Percentiles rank a stretch among this genome's conserved stretches.
Evolutionary conservation across 1,140 invertebrate species (phyloP).

Genomic region (Drosophila suzukii): DNA sequence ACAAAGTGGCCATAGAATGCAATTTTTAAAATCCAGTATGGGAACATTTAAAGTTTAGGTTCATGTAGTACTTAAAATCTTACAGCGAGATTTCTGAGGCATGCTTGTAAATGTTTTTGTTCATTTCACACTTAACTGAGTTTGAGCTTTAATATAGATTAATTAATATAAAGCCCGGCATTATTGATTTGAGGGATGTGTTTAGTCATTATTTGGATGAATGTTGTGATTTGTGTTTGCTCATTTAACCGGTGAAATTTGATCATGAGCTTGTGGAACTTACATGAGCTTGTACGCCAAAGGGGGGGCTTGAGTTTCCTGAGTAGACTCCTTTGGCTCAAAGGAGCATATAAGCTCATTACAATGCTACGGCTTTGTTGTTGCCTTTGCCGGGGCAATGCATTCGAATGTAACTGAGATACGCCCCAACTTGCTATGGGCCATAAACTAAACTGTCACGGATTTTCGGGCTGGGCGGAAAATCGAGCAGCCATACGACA

Average conservation of each 20-base stretch:
- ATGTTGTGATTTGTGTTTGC: constrained; percentile 3
- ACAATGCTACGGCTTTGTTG: constrained; percentile 24
- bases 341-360: constrained; percentile 42
- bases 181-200: neutral
- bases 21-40: too few species aligned
- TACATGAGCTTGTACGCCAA: neutral
- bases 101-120: too few species aligned
- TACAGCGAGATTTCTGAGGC: too few species aligned
- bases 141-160: neutral
- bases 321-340: constrained; percentile 15
- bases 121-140: too few species aligned
- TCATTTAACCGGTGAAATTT: neutral
- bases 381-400: constrained; percentile 26
- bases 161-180: neutral
- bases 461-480: constrained; percentile 23
- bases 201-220: neutral
- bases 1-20: too few species aligned
- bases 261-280: neutral
- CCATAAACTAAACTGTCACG: constrained; percentile 77
- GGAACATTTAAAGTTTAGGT: too few species aligned
- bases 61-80: too few species aligned
- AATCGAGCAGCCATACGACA: constrained; percentile 33
- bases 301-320: neutral
- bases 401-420: constrained; percentile 61
- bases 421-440: constrained; percentile 53